These are phyloP conservation scores for Crossocerus cetratus DNA, from an alignment of 2,888 invertebrate species.

Conservation along the genomic window DNA sequence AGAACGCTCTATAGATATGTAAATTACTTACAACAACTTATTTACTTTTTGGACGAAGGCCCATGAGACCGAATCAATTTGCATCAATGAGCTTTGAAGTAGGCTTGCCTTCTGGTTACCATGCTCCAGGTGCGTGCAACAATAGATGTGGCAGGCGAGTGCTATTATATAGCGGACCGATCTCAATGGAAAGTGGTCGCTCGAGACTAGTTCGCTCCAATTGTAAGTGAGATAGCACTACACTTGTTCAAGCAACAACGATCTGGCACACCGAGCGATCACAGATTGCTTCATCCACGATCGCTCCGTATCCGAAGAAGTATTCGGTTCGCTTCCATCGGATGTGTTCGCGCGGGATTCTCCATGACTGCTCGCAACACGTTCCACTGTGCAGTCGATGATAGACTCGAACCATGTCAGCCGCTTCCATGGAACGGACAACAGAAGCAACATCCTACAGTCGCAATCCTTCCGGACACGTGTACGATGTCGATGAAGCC, in stretches of 20 bases:
- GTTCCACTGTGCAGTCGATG: conserved; percentile 9
- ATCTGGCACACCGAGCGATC: conserved; percentile 20
- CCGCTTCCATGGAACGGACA: not conserved
- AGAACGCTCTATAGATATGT: conserved; percentile 23
- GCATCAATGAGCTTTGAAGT: not conserved
- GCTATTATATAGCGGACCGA: not conserved
- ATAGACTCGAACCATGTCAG: not conserved
- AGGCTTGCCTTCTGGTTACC: not conserved
- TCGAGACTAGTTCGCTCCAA: conserved; percentile 1
- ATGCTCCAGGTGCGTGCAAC: not conserved
- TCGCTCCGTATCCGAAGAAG: conserved; percentile 5
- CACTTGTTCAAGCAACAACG: conserved; percentile 26
- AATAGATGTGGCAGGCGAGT: not conserved
- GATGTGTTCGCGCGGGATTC: conserved; percentile 3
- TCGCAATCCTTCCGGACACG: conserved; percentile 17
- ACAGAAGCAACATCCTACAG: conserved; percentile 17
- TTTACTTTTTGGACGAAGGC: too few relatives aligned
- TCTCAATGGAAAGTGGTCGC: not conserved
- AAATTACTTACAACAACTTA: conserved; percentile 14
- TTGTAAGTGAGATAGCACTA: conserved; percentile 22
- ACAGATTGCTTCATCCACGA: conserved; percentile 23
- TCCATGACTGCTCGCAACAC: conserved; percentile 15
- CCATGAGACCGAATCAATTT: not conserved
- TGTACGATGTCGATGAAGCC: conserved; percentile 1
- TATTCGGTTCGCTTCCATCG: not conserved